A percentile compares a stretch with the other conserved stretches of the same genome.
These are phyloP conservation scores for Gila orcuttii DNA, from an alignment of 2,113 vertebrate species.

Conservation along the genomic window DNA sequence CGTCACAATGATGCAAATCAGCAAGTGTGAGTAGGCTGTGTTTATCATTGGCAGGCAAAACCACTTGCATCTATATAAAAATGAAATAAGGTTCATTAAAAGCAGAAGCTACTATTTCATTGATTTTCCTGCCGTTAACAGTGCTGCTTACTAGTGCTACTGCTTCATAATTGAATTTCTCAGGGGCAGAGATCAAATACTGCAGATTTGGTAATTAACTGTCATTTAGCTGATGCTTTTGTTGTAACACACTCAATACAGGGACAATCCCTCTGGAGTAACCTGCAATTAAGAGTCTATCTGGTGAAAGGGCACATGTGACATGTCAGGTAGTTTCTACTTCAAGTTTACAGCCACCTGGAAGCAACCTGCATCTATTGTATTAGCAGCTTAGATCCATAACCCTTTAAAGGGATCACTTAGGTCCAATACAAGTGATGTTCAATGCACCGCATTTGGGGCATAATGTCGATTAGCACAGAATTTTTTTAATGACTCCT, in stretches of 20 bases:
- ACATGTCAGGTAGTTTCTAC: not conserved
- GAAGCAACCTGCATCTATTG: not conserved
- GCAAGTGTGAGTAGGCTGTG: not conserved
- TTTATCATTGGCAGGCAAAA: constrained; percentile 29
- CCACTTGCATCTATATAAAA: constrained; percentile 23
- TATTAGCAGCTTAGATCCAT: not conserved
- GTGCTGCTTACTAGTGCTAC: not conserved
- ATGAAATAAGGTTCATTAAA: constrained; percentile 8
- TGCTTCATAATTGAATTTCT: constrained; percentile 39
- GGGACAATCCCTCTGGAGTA: not conserved
- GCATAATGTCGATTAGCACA: not conserved
- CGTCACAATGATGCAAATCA: constrained; percentile 41
- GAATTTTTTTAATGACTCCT: not conserved
- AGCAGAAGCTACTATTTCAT: not conserved
- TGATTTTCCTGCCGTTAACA: constrained; percentile 4
- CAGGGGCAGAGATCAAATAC: constrained; percentile 34
- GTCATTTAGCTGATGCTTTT: constrained; percentile 36
- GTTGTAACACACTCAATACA: constrained; percentile 3
- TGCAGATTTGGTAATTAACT: constrained; percentile 40
- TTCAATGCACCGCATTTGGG: not conserved
- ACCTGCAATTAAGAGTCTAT: constrained; percentile 15
- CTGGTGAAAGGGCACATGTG: constrained; percentile 8
- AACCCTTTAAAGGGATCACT: not conserved
- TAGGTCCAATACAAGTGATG: not conserved
- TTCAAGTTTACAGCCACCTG: not conserved